These are phyloP conservation scores for Chironomus riparius DNA, from an alignment of 2,888 invertebrate species.

Conservation along the genomic window DNA sequence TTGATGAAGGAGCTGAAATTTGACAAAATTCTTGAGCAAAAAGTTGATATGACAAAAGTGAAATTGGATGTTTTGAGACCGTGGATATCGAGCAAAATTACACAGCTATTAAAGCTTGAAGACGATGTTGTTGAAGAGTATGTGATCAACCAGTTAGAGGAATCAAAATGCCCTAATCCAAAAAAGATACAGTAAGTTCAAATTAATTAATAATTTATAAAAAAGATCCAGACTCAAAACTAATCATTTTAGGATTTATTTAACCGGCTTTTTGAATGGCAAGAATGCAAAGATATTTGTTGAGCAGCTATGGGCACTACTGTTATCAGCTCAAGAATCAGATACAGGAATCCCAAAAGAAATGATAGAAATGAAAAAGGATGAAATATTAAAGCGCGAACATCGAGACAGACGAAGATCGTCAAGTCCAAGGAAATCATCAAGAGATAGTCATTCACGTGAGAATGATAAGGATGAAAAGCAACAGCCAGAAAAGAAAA, in stretches of 20 bases:
- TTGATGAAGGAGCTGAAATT: conserved; percentile 98
- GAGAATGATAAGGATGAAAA: background rate
- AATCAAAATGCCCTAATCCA: conserved; percentile 89
- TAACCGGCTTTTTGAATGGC: conserved; percentile 97
- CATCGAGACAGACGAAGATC: background rate
- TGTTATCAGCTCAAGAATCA: conserved; percentile 91
- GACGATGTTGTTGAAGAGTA: conserved; percentile 99
- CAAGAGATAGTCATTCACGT: background rate
- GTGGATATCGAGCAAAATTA: conserved; percentile 96
- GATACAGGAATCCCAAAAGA: conserved; percentile 92
- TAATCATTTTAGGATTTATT: conserved; percentile 60
- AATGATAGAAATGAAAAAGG: conserved; percentile 92
- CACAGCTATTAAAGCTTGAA: conserved; percentile 92
- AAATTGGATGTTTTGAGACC: conserved; percentile 96
- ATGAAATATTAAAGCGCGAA: conserved; percentile 81
- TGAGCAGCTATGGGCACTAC: conserved; percentile 92
- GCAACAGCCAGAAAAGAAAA: conserved; percentile 4
- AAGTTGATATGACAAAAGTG: conserved; percentile 98
- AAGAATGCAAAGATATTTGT: conserved; percentile 96
- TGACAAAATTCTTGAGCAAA: conserved; percentile 83
- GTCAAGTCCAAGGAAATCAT: background rate
- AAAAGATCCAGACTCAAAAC: background rate
- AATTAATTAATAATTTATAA: background rate
- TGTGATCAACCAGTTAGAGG: conserved; percentile 96
- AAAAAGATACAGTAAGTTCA: conserved; percentile 78